phyloP scores from a whole-genome alignment of 30 jellyfish, hydroid and myxozoan genomes.

The Nemopilema nomurai region DNA sequence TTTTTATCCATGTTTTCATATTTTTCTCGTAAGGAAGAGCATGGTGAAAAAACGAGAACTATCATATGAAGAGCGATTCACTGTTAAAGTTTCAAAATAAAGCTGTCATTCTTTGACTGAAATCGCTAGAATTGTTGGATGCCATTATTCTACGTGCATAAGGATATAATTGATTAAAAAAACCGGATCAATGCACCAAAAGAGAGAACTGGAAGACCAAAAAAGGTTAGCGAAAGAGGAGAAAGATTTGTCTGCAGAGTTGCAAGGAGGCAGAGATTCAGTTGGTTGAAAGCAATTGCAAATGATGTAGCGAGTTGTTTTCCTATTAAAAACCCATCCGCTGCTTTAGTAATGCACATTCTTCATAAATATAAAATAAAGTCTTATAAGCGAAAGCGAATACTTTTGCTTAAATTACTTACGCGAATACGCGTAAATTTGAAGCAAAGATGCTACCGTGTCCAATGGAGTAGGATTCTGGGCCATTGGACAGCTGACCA shows the following conservation, averaged over 20 bases:
- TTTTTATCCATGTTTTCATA: too few species aligned
- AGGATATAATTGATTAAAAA: not conserved
- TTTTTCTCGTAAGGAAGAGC: not conserved
- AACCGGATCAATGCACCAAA: not conserved
- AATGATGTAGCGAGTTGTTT: not conserved
- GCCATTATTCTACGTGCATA: not conserved
- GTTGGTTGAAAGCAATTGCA: not conserved
- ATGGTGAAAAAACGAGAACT: slow-evolving; percentile 4
- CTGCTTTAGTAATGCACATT: too few species aligned
- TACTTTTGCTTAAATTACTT: too few species aligned
- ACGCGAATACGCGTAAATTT: too few species aligned
- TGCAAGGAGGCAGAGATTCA: slow-evolving; percentile 20
- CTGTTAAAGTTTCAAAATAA: not conserved
- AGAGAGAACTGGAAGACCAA: slow-evolving; percentile 35
- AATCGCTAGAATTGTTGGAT: slow-evolving; percentile 8
- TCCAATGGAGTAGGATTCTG: not conserved
- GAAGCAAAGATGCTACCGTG: slow-evolving; percentile 17
- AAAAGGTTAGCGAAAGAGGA: slow-evolving; percentile 1
- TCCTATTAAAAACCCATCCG: not conserved
- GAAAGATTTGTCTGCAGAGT: slow-evolving; percentile 10
- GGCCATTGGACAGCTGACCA: not conserved
- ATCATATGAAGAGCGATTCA: not conserved
- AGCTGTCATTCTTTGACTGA: slow-evolving; percentile 1
- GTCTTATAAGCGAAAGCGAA: too few species aligned
- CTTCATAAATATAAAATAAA: too few species aligned